Conservation (phyloP, 2,113 vertebrate species). For the Pseudorectes ferrugineus region DNA sequence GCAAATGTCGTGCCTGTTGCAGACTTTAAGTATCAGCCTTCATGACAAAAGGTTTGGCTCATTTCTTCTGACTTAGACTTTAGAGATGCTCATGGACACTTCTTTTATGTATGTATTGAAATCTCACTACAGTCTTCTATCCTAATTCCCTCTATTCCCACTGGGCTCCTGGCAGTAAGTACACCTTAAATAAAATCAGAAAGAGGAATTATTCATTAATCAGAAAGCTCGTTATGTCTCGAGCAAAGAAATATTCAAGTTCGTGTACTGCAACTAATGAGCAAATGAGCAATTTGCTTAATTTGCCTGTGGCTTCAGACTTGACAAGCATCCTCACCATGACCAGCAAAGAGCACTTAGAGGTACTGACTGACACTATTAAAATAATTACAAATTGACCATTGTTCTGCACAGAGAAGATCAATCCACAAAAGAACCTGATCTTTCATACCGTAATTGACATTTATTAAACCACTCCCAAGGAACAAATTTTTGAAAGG, state of each 20-base stretch:
- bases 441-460: not conserved
- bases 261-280: not conserved
- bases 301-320: not conserved
- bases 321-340: not conserved
- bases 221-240: not conserved
- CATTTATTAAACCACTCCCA: not conserved
- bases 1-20: not conserved
- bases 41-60: not conserved
- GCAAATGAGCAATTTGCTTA: not conserved
- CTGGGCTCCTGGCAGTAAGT: not conserved
- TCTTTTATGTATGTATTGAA: not conserved
- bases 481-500: not conserved
- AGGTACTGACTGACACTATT: not conserved
- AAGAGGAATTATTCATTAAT: not conserved
- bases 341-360: not conserved
- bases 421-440: not conserved
- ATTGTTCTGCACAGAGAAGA: not conserved
- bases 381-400: not conserved
- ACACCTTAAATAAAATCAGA: conserved; percentile 19
- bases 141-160: not conserved
- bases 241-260: not conserved
- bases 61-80: not conserved
- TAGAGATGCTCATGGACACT: not conserved
- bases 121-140: not conserved
- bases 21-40: not conserved